Evolutionary conservation across 2,113 vertebrate genomes (phyloP), one percentile per base, ranked within the genome.

Genomic region (Epinephelus fuscoguttatus): DNA sequence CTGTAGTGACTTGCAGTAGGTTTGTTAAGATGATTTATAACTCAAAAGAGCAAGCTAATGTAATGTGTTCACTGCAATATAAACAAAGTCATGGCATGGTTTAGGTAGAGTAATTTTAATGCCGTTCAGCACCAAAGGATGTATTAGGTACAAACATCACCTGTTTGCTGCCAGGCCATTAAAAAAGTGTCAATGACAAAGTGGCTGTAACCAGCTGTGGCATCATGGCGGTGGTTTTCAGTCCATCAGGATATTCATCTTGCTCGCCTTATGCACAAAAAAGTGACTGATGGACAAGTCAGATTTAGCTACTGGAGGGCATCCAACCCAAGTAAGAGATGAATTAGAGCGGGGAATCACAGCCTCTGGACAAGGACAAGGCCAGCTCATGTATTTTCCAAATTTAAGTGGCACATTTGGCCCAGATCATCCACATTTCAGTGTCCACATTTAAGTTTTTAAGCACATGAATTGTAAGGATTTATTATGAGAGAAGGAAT

Each of bases 281-380:
- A 59, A 64, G 55, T 77, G 79, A 81, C 64, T 75, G 82, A 87
- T 86, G 71, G 67, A 80, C 62, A 82, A 82, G 75, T 87, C 68
- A 63, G 21, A 72, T 86, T 79, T 80, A 86, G 82, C 69, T 60
- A 10, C 76, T 81, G 82, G 50, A 83, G 69, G 76, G 40, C 66
- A 60, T 81, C 76, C 70, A 69, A 55, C 47, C 83, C 47, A 62
- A 85, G 23, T 85, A 21, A 75, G 85, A 74, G 69, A 82, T 78
- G 53, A 84, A 80, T 82, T 73, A 50, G 71, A 89, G 57, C 74
- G 21, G 23, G 52, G 61, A 75, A 63, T 61, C 50, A 63, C 55
- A 82, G 75, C 71, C 67, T 53, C 67, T 52, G 62, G 60, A 70
- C 68, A 53, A 79, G 70, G 56, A 75, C 75, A 75, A 75, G 55